Evolutionary conservation across 2,797 vertebrate genomes (phyloP), one percentile per base, ranked within the genome.

Genomic region (Anisognathus igniventris): DNA sequence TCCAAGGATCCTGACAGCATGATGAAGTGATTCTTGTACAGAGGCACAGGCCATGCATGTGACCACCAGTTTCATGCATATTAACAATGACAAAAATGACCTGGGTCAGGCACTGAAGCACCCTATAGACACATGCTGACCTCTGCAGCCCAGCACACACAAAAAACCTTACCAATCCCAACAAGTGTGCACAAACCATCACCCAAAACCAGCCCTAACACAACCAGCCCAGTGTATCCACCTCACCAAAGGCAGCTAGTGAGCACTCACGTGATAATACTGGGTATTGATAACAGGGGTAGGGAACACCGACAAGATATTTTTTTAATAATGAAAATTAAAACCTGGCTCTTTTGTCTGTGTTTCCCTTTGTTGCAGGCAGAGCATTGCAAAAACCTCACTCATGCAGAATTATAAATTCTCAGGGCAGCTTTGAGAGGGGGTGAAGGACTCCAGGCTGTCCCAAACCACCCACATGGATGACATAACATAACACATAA

Each of bases 271-370:
- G 27, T 20, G 6, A 4, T 20, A 56, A 33, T 30, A 65, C 0
- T 0, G 3, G 22, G 37, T 39, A 14, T 30, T 20, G 5, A 4
- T 18, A 56, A 33, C 27, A 65, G 0, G 22, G 25, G n/a, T n/a
- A 57, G 39, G 23, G 14, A 89, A 67, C n/a, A 61, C 12, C 4
- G 30, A 65, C 14, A 64, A 53, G 16, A 16, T 45, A 17, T 20
- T 42, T 76, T 42, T 57, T 62, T 13, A 50, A 60, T 8, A 83
- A 86, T 3, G 16, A 68, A 92, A 72, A 62, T 14, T 7, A 47
- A 70, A 61, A 14, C 5, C 18, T 39, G 70, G 1, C 40, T 62
- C 40, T 70, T 57, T 39, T 37, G 45, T 16, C 42, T 14, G 7
- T 8, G 22, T 58, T 75, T n/a, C 33, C 33, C 10, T 76, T 33